A percentile compares a stretch with the other conserved stretches of the same genome.
Conservation (phyloP, 2,113 vertebrate species). For the Chionis minor region DNA sequence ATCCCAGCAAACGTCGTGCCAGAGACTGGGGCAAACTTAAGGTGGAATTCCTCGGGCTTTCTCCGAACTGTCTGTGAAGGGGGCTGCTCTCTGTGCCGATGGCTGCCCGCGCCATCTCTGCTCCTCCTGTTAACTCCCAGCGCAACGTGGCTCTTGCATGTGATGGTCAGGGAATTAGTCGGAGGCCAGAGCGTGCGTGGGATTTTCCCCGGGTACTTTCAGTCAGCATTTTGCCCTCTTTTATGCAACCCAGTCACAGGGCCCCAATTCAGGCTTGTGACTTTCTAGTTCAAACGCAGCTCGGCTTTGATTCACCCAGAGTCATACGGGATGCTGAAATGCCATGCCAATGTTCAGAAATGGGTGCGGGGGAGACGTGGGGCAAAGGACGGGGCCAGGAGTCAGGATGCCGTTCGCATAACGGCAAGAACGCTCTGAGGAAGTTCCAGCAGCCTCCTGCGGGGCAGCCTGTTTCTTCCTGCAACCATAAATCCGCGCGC, state of each 20-base stretch:
- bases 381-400: neutral
- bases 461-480: neutral
- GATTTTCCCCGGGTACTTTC: neutral
- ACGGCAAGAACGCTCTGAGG: fast-evolving
- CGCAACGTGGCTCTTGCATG: fast-evolving
- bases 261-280: neutral
- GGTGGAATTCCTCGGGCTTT: neutral
- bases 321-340: neutral
- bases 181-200: fast-evolving
- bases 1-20: neutral
- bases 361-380: neutral
- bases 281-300: neutral
- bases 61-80: fast-evolving
- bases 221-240: constrained; percentile 52
- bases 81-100: neutral
- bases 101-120: neutral
- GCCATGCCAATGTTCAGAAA: neutral
- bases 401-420: neutral
- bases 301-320: neutral
- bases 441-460: neutral
- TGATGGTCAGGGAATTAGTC: neutral
- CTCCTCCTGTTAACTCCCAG: neutral
- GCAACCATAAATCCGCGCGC: fast-evolving
- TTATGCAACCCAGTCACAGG: neutral
- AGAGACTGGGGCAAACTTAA: neutral